Evolutionary conservation across 2,888 invertebrate genomes (phyloP).

Genomic region (Flexamia atlantica): DNA sequence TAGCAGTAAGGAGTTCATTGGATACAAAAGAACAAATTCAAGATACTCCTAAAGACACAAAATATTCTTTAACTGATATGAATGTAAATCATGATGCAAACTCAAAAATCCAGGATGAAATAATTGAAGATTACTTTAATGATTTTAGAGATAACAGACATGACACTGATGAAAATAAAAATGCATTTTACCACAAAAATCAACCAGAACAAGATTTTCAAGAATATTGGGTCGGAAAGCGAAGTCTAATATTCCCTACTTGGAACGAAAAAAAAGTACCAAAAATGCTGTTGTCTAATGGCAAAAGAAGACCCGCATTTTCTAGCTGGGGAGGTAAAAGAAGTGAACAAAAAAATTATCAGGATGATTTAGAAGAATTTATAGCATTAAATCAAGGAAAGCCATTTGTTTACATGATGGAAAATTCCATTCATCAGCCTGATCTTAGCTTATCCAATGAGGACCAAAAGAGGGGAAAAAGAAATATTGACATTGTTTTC

Average conservation of each 20-base stretch:
- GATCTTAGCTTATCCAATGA: not conserved
- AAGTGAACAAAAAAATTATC: slow-evolving; percentile 29
- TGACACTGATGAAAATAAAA: slow-evolving; percentile 15
- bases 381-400: slow-evolving; percentile 28
- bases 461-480: slow-evolving; percentile 11
- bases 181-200: not conserved
- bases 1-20: not conserved
- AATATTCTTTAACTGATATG: not conserved
- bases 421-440: slow-evolving; percentile 23
- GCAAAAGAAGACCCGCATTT: slow-evolving; percentile 69
- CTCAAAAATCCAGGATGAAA: not conserved
- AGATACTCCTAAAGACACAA: not conserved
- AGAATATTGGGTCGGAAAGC: slow-evolving; percentile 68
- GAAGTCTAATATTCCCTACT: slow-evolving; percentile 63
- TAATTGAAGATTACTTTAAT: not conserved
- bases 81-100: not conserved
- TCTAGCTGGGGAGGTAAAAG: slow-evolving; percentile 71
- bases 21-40: not conserved
- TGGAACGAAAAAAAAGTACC: slow-evolving; percentile 51
- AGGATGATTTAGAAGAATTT: slow-evolving; percentile 28
- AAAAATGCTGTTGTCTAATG: slow-evolving; percentile 23
- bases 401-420: slow-evolving; percentile 52
- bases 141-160: not conserved
- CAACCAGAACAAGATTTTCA: slow-evolving; percentile 59
- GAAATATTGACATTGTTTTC: not conserved